Percentiles rank a stretch among this genome's conserved stretches.
phyloP scores from a whole-genome alignment of 1,140 invertebrate genomes.

The Platyura marginata region DNA sequence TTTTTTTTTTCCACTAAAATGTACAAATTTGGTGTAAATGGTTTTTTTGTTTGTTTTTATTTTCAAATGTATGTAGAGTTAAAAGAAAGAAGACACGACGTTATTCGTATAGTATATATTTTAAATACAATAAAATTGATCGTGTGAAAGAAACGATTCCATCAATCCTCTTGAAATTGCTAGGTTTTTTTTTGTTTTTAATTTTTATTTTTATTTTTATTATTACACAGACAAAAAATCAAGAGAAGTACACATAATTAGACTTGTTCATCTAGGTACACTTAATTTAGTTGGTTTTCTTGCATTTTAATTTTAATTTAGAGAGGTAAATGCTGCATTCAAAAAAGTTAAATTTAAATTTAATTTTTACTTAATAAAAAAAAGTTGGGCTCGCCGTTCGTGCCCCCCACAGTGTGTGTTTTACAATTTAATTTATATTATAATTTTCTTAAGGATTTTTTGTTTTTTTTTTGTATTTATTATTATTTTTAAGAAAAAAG shows the following conservation, averaged over 20 bases:
- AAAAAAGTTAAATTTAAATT: conserved; percentile 11
- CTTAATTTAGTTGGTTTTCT: conserved; percentile 11
- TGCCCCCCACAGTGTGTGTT: too few relatives aligned
- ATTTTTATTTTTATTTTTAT: neutral
- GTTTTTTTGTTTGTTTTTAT: neutral
- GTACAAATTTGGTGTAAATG: too few relatives aligned
- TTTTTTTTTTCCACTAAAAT: too few relatives aligned
- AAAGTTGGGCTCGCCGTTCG: too few relatives aligned
- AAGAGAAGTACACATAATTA: conserved; percentile 1
- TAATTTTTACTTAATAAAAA: conserved; percentile 16
- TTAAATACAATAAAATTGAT: neutral
- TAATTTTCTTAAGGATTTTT: too few relatives aligned
- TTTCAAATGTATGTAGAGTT: neutral
- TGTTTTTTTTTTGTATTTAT: too few relatives aligned
- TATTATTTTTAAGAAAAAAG: too few relatives aligned
- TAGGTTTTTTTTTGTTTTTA: neutral
- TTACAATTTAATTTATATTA: too few relatives aligned
- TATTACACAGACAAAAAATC: neutral
- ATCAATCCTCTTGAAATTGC: neutral
- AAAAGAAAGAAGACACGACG: too few relatives aligned
- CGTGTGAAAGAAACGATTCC: neutral
- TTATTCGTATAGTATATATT: neutral
- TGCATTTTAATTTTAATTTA: conserved; percentile 14
- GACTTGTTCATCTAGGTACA: conserved; percentile 17
- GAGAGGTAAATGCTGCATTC: conserved; percentile 22